Conservation (phyloP, 2,797 vertebrate genomes). For the Ptychobarbus kaznakovi region DNA sequence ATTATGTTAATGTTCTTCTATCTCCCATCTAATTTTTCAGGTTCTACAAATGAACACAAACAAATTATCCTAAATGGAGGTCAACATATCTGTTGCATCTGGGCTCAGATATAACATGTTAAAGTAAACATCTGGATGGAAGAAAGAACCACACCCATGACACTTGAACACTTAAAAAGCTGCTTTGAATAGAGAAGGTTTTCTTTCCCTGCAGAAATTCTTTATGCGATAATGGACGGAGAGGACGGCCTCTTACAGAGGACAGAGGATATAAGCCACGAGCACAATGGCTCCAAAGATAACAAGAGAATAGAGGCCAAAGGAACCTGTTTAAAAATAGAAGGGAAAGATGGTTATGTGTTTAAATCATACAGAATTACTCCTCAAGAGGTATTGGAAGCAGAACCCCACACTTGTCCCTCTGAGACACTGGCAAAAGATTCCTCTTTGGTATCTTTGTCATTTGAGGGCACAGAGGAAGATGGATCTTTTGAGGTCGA, state of each 20-base stretch:
- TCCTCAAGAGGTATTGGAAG: conserved; percentile 68
- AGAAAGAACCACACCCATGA: conserved; percentile 74
- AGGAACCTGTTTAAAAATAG: conserved; percentile 80
- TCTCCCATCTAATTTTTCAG: conserved; percentile 47
- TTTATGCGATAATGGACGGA: conserved; percentile 79
- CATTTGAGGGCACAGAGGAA: conserved; percentile 68
- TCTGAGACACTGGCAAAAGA: conserved; percentile 81
- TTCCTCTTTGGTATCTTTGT: conserved; percentile 74
- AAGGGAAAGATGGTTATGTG: conserved; percentile 83
- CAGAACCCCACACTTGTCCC: conserved; percentile 65
- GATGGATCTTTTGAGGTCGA: conserved; percentile 78
- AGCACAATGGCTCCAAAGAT: conserved; percentile 70
- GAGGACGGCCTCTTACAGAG: conserved; percentile 75
- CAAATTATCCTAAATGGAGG: conserved; percentile 74
- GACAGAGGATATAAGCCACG: conserved; percentile 70
- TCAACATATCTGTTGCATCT: conserved; percentile 64
- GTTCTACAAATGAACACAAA: conserved; percentile 34
- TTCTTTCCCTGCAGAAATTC: conserved; percentile 65
- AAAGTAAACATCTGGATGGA: conserved; percentile 63
- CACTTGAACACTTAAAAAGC: conserved; percentile 66
- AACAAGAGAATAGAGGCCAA: conserved; percentile 79
- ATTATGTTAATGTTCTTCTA: not conserved
- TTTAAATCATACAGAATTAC: conserved; percentile 83
- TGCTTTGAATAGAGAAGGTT: conserved; percentile 69
- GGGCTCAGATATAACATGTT: conserved; percentile 63